A percentile compares a stretch with the other conserved stretches of the same genome.
These are phyloP conservation scores for Tethya wilhelma DNA, from an alignment of 37 sponge, comb jelly and placozoan genomes.

Conservation along the genomic window DNA sequence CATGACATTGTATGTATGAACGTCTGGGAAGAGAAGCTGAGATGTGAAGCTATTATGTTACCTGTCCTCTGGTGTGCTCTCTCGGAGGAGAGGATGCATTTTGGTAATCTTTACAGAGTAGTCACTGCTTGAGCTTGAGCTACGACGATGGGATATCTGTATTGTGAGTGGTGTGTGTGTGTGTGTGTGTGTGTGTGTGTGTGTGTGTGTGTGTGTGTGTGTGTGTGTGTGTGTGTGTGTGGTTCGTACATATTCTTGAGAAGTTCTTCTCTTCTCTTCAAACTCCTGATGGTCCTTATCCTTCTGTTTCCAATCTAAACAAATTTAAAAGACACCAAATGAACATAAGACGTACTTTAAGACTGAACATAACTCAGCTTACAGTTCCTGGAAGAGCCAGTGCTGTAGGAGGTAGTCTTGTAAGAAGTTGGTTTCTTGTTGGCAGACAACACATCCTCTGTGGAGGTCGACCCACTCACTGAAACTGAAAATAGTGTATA, in stretches of 20 bases:
- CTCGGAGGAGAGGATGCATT: slow-evolving; percentile 35
- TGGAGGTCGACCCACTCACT: slow-evolving; percentile 19
- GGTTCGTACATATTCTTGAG: neutral
- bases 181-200: neutral
- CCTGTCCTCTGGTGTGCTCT: neutral
- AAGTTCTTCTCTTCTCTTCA: slow-evolving; percentile 5
- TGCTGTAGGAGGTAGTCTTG: slow-evolving; percentile 24
- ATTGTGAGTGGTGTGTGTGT: too few relatives aligned
- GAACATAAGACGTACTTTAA: too few relatives aligned
- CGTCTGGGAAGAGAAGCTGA: too few relatives aligned
- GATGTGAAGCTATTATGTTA: too few relatives aligned
- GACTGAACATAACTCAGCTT: neutral
- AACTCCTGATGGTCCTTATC: slow-evolving; percentile 26
- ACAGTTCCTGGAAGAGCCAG: slow-evolving; percentile 17
- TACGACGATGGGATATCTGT: neutral
- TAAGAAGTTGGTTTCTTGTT: slow-evolving; percentile 26
- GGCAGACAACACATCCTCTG: slow-evolving; percentile 22
- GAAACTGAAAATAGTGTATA: too few relatives aligned
- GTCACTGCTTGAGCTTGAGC: neutral
- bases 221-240: too few relatives aligned
- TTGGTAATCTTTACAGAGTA: slow-evolving; percentile 5
- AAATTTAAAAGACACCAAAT: neutral
- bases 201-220: neutral
- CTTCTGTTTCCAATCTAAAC: slow-evolving; percentile 37
- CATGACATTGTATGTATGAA: too few relatives aligned